Base-by-base conservation (phyloP, 1,140 invertebrate species). In the Potamilus streckersoni region DNA sequence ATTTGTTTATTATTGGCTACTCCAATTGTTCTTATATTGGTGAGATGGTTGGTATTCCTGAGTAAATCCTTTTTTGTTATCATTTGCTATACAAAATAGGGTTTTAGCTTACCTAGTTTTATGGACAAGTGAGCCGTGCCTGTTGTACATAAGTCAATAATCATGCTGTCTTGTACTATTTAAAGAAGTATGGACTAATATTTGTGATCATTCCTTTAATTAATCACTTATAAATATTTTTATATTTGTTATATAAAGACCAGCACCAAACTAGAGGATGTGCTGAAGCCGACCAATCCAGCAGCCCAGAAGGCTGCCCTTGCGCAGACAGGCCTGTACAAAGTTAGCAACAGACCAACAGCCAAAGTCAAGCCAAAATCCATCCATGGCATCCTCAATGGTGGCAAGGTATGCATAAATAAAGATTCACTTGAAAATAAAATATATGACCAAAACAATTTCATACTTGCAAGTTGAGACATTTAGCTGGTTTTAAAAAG, bases 241-340 rank as follows among this genome's bases (percentile, higher is more conserved):
- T 19, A 11, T 12, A 23, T 20, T 74, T 59, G 27, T 76, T 71
- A 20, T 58, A 76, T 72, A 67, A 79, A 88, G 80, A 87, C 70
- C 73, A 79, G 80, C 61, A 82, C 92, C 17, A 94, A 93, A 84
- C 88, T 92, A 55, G 94, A 95, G 79, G 93, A 94, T 72, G 84
- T 94, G 16, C 88, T 94, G n/a, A 94, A 94, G 84, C 93, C 94
- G 19, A 93, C 94, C 2, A 94, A 94, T 89, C 92, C 93, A 13
- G 88, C 92, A 12, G 92, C 94, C 16, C 93, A 94, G 84, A 93
- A 93, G 85, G 85, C 93, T 69, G 81, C 82, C 20, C 84, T 93
- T 62, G 89, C 84, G 82, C 38, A 38, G 38, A 38, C 38, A 38
- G 87, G 92, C 80, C 89, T 89, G 91, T 91, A 92, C 79, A 95